Percentiles rank a stretch among this genome's conserved stretches.
Conservation (phyloP, 2,888 invertebrate genomes). For the Julus scandinavius region DNA sequence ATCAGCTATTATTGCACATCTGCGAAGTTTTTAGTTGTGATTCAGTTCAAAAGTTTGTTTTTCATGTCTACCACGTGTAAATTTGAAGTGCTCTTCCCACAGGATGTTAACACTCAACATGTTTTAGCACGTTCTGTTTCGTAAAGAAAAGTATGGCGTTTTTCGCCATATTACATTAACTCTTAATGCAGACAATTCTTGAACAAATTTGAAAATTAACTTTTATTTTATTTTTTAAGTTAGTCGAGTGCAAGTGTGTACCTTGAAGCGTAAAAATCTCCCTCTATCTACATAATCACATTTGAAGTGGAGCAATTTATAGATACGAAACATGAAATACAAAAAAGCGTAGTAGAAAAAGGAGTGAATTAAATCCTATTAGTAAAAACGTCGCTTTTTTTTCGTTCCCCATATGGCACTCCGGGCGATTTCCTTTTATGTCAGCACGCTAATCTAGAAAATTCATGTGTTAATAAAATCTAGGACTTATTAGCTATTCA, state of each 20-base stretch:
- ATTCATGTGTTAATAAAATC: constrained; percentile 50
- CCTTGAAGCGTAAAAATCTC: neutral
- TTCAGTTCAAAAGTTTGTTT: too few species aligned
- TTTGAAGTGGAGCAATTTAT: constrained; percentile 29
- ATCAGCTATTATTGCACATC: too few species aligned
- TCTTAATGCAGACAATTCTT: neutral
- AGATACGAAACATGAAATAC: neutral
- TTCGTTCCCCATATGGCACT: constrained; percentile 45
- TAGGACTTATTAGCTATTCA: constrained; percentile 49
- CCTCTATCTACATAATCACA: constrained; percentile 22
- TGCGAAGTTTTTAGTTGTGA: too few species aligned
- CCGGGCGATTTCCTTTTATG: constrained; percentile 42
- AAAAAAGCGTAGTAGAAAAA: neutral
- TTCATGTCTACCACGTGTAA: too few species aligned
- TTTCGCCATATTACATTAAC: neutral
- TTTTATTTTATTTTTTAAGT: constrained; percentile 30
- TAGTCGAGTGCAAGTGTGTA: neutral
- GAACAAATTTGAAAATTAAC: constrained; percentile 35
- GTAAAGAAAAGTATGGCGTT: neutral
- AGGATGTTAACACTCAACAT: neutral
- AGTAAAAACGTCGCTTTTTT: constrained; percentile 46
- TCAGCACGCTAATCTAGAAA: constrained; percentile 37
- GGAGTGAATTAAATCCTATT: constrained; percentile 50
- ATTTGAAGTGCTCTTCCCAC: neutral
- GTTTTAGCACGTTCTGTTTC: too few species aligned